phyloP scores from a whole-genome alignment of 2,797 vertebrate genomes.

The Potorous gilbertii region DNA sequence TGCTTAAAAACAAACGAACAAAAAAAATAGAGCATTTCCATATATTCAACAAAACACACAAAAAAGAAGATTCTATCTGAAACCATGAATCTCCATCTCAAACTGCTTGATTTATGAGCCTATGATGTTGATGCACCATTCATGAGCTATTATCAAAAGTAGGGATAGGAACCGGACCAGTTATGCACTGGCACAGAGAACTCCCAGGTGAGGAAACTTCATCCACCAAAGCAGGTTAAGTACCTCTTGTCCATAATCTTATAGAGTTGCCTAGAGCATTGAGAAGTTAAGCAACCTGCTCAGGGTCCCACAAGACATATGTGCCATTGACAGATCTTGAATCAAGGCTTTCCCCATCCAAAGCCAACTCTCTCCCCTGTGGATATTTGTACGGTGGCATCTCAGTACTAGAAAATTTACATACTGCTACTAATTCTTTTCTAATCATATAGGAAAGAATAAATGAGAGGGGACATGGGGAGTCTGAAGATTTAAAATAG shows the following conservation, averaged over 20 bases:
- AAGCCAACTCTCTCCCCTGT: background rate
- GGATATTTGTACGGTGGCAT: background rate
- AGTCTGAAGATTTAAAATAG: conserved; percentile 19
- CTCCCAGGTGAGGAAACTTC: background rate
- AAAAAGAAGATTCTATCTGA: background rate
- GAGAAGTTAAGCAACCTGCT: background rate
- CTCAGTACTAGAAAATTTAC: background rate
- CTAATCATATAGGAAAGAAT: conserved; percentile 17
- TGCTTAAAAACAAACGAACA: conserved; percentile 62
- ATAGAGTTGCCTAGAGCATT: background rate
- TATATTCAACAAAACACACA: background rate
- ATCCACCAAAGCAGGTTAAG: background rate
- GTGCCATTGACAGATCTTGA: background rate
- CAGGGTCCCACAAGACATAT: background rate
- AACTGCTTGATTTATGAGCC: background rate
- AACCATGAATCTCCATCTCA: background rate
- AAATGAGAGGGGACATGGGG: conserved; percentile 24
- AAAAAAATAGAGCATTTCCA: background rate
- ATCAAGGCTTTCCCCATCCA: background rate
- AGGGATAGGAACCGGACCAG: background rate
- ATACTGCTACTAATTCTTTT: background rate
- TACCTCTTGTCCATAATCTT: background rate
- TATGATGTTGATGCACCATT: background rate
- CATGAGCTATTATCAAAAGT: background rate
- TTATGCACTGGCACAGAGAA: background rate